A percentile compares a stretch with the other conserved stretches of the same genome.
Evolutionary conservation across 2,797 vertebrate genomes (phyloP).

Genomic region (Clarias fuscus): DNA sequence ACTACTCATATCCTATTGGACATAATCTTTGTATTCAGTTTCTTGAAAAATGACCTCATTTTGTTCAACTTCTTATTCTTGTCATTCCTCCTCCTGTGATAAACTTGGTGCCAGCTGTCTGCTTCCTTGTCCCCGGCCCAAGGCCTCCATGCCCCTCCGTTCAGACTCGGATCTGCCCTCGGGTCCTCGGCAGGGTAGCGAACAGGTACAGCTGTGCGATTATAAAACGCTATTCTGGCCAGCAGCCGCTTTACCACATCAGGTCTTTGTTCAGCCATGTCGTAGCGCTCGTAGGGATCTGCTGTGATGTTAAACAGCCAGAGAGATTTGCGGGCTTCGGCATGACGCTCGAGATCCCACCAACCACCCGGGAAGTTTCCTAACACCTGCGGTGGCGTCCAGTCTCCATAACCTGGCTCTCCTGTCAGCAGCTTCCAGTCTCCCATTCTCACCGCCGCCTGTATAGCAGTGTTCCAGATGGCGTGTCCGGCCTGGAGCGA

Average conservation of each 20-base stretch:
- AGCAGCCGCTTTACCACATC: slow-evolving; percentile 88
- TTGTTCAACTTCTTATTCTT: slow-evolving; percentile 89
- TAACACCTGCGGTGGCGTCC: slow-evolving; percentile 91
- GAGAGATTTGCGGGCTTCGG: slow-evolving; percentile 75
- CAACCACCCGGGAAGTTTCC: slow-evolving; percentile 88
- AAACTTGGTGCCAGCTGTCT: slow-evolving; percentile 74
- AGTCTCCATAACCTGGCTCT: slow-evolving; percentile 93
- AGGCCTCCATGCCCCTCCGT: slow-evolving; percentile 93
- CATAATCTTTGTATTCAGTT: slow-evolving; percentile 91
- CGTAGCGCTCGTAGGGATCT: slow-evolving; percentile 89
- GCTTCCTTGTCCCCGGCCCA: slow-evolving; percentile 89
- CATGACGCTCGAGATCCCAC: slow-evolving; percentile 94
- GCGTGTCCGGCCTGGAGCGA: slow-evolving; percentile 86
- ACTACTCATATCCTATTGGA: slow-evolving; percentile 84
- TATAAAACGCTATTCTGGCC: slow-evolving; percentile 86
- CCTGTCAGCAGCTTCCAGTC: slow-evolving; percentile 97
- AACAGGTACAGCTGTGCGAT: slow-evolving; percentile 91
- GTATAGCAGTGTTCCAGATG: slow-evolving; percentile 94
- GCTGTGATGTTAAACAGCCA: slow-evolving; percentile 97
- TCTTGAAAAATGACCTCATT: slow-evolving; percentile 88
- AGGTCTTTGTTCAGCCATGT: slow-evolving; percentile 83
- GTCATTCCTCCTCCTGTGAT: slow-evolving; percentile 71
- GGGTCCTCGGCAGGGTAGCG: slow-evolving; percentile 91
- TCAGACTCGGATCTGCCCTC: slow-evolving; percentile 87
- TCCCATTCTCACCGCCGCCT: slow-evolving; percentile 90